phyloP scores from a whole-genome alignment of 2,888 invertebrate species.

The Drosophila merina region DNA sequence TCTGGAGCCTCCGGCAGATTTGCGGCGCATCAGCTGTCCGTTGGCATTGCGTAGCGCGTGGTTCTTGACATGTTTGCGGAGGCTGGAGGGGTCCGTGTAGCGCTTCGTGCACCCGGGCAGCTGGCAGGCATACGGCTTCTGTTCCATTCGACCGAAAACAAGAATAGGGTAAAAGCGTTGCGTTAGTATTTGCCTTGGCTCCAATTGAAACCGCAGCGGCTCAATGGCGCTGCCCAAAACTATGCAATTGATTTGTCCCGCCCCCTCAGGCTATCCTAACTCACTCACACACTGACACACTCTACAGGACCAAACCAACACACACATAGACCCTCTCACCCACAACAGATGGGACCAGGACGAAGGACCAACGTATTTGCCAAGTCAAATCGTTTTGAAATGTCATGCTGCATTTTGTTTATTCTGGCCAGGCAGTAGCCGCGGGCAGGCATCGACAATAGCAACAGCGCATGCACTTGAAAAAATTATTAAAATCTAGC shows the following conservation, averaged over 20 bases:
- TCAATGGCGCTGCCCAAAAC: conserved; percentile 45
- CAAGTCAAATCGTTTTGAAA: conserved; percentile 62
- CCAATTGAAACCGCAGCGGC: conserved; percentile 31
- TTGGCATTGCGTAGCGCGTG: conserved; percentile 85
- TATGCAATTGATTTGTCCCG: conserved; percentile 57
- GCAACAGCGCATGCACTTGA: conserved; percentile 16
- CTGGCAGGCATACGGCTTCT: conserved; percentile 97
- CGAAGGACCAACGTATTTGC: conserved; percentile 49
- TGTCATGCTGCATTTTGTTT: conserved; percentile 60
- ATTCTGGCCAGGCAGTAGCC: conserved; percentile 41
- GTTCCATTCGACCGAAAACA: conserved; percentile 48
- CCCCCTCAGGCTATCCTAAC: conserved; percentile 9
- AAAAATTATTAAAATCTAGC: not conserved
- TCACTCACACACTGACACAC: conserved; percentile 8
- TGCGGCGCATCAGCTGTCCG: conserved; percentile 79
- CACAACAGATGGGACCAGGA: conserved; percentile 7
- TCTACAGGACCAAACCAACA: not conserved
- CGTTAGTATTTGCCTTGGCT: conserved; percentile 39
- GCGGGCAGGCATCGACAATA: conserved; percentile 34
- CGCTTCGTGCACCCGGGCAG: conserved; percentile 94
- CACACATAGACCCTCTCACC: not conserved
- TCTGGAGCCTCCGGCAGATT: conserved; percentile 73
- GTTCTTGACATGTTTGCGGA: conserved; percentile 96
- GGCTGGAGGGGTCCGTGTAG: conserved; percentile 96
- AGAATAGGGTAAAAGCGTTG: conserved; percentile 21